Evolutionary conservation across 1,140 invertebrate genomes (phyloP).

Genomic region (Pemphigus obesinymphae): DNA sequence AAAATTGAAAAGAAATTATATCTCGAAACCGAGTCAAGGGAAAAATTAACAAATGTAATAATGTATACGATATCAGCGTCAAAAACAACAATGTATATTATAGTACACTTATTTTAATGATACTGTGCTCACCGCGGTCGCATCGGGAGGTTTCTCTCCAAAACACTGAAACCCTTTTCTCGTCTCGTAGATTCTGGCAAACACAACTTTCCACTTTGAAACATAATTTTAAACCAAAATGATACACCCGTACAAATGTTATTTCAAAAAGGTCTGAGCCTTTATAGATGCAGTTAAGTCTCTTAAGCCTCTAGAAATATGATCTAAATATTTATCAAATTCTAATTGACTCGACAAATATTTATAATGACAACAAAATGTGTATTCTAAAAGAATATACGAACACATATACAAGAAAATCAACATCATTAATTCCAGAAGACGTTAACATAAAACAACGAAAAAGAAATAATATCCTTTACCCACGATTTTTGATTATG

Average conservation of each 20-base stretch:
- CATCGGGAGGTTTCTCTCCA: not conserved
- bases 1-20: not conserved
- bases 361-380: not conserved
- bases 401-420: not conserved
- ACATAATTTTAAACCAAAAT: not conserved
- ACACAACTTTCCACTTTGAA: slow-evolving; percentile 28
- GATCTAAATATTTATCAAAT: not conserved
- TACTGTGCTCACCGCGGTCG: not conserved
- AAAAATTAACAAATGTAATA: not conserved
- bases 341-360: not conserved
- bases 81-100: not conserved
- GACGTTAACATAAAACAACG: no score
- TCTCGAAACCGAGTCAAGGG: not conserved
- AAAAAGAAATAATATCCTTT: not conserved
- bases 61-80: not conserved
- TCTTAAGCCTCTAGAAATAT: not conserved
- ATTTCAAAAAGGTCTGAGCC: no score
- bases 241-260: not conserved
- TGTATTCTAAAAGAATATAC: not conserved
- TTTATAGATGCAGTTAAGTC: no score
- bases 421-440: not conserved
- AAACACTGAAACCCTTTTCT: slow-evolving; percentile 28
- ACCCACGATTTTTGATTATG: not conserved
- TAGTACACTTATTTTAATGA: not conserved
- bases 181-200: not conserved